Evolutionary conservation across 2,113 vertebrate genomes (phyloP), one percentile per base, ranked within the genome.

Genomic region (Cygnus buccinator): DNA sequence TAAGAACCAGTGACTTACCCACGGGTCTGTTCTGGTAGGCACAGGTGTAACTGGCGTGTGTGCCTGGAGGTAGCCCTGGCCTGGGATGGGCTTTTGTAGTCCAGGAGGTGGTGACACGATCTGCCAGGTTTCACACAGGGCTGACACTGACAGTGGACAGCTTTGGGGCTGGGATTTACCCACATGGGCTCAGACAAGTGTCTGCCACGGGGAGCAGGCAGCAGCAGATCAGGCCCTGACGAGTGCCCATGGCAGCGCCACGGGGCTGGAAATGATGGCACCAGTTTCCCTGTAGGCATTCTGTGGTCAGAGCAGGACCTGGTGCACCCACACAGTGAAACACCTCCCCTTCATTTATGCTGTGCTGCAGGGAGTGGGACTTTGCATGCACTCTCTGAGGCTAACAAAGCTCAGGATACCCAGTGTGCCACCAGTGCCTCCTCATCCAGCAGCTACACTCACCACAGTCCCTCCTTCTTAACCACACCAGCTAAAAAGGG

Each of bases 21-120:
- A 12, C 28, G 3, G 28, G 35, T 17, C 28, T 23, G 11, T 26
- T 5, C 54, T 14, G 35, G 55, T 4, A 33, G n/a, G 59, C 25
- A 17, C 22, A 6, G 37, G 41, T 20, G 44, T 31, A 17, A 29
- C 3, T 2, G 23, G 23, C 13, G 28, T 6, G 31, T 4, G 26
- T 41, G 41, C 50, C 35, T 10, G 31, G 87, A 16, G 72, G 29
- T 20, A 46, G 46, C 44, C 5, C 0, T 12, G 31, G 71, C 55
- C 54, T 4, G 0, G n/a, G 23, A 25, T 2, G 1, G 17, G 66
- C 17, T 50, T 22, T 12, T 0, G 0, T 11, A 21, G 57, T 3
- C 50, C 16, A 1, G 65, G 21, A 33, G 26, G 26, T 1, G 16
- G 22, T 37, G 67, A 20, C 8, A 8, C 35, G 58, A 29, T 84